Percentiles rank a stretch among this genome's conserved stretches.
Evolutionary conservation across 2,888 invertebrate genomes (phyloP).

Genomic region (Cheilosia soror): DNA sequence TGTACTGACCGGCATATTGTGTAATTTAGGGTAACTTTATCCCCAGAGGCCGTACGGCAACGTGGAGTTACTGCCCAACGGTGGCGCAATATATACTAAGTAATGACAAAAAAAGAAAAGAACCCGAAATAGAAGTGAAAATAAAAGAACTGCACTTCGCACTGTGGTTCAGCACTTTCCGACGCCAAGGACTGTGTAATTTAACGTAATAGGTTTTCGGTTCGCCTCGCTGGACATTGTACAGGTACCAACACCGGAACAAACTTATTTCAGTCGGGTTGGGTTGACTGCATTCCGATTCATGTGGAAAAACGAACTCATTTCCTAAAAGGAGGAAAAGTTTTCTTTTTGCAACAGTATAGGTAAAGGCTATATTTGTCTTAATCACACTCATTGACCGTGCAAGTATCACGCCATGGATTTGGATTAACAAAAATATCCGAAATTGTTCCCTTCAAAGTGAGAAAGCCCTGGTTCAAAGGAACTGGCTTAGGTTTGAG

Average conservation of each 20-base stretch:
- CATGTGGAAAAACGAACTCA: conserved; percentile 45
- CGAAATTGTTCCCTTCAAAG: conserved; percentile 81
- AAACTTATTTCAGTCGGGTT: conserved; percentile 44
- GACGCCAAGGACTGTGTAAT: conserved; percentile 46
- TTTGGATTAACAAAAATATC: conserved; percentile 81
- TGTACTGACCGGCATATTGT: conserved; percentile 81
- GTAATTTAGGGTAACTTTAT: conserved; percentile 82
- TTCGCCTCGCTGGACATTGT: conserved; percentile 55
- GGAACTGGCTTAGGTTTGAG: conserved; percentile 83
- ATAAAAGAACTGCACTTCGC: conserved; percentile 75
- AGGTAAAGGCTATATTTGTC: conserved; percentile 22
- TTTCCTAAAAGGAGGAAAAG: conserved; percentile 34
- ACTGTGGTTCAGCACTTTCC: conserved; percentile 66
- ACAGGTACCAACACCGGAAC: background rate
- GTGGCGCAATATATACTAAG: conserved; percentile 34
- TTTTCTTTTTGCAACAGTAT: background rate
- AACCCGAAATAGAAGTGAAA: conserved; percentile 55
- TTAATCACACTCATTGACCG: conserved; percentile 29
- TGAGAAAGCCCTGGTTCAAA: conserved; percentile 81
- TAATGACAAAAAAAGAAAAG: conserved; percentile 48
- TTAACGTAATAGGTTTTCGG: conserved; percentile 66
- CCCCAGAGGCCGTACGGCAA: conserved; percentile 67
- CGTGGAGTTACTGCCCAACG: conserved; percentile 53
- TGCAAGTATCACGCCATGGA: conserved; percentile 77
- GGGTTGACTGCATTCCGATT: conserved; percentile 47